Evolutionary conservation across 2,113 vertebrate genomes (phyloP).

Genomic region (Eurystomus gularis): DNA sequence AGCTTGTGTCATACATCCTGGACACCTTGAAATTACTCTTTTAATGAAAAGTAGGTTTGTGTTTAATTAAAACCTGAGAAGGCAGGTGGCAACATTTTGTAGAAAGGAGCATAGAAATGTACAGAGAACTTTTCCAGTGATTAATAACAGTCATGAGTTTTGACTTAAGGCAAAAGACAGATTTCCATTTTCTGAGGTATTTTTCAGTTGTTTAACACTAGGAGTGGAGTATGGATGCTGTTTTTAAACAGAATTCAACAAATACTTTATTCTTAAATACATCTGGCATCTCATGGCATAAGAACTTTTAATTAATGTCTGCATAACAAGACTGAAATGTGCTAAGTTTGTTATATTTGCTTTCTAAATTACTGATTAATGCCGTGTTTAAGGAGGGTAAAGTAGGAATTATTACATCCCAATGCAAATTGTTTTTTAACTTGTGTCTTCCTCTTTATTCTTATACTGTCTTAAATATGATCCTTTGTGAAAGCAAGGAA

Average conservation of each 20-base stretch:
- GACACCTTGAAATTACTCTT: neutral
- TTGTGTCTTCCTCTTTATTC: neutral
- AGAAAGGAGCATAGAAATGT: neutral
- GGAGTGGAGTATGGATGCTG: neutral
- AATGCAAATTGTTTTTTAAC: neutral
- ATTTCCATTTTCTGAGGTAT: constrained; percentile 22
- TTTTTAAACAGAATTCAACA: constrained; percentile 45
- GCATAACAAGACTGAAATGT: neutral
- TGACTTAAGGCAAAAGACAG: constrained; percentile 22
- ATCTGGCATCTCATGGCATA: neutral
- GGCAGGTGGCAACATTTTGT: neutral
- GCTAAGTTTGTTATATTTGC: neutral
- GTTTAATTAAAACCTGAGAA: neutral
- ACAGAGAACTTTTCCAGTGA: neutral
- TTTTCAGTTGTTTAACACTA: constrained; percentile 30
- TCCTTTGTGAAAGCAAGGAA: constrained; percentile 10
- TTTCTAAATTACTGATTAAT: neutral
- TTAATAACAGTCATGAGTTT: constrained; percentile 29
- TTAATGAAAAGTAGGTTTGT: neutral
- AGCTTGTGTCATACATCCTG: neutral
- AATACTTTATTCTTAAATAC: constrained; percentile 21
- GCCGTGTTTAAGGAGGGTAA: neutral
- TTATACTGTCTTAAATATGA: constrained; percentile 14
- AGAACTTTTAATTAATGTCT: neutral
- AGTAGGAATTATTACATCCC: neutral